A percentile compares a stretch with the other conserved stretches of the same genome.
These are phyloP conservation scores for Zygothrica quintamaculata DNA, from an alignment of 2,888 invertebrate species.

Conservation along the genomic window DNA sequence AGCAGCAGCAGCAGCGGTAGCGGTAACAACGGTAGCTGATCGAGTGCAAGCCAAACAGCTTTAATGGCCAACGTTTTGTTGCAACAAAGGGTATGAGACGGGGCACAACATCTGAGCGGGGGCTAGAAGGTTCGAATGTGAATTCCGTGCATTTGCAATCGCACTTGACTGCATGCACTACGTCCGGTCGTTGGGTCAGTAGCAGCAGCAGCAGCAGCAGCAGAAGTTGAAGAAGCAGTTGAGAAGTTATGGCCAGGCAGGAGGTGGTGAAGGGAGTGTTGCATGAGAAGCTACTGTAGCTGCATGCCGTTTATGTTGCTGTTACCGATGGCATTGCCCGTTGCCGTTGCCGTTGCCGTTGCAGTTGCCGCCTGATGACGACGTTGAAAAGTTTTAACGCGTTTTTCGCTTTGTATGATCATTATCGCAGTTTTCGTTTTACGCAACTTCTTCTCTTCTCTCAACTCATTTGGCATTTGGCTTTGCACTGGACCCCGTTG, in stretches of 20 bases:
- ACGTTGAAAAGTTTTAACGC: slow-evolving; percentile 77
- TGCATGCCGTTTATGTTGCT: neutral
- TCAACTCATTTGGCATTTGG: slow-evolving; percentile 68
- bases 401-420: slow-evolving; percentile 79
- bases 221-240: slow-evolving; percentile 12
- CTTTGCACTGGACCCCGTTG: slow-evolving; percentile 41
- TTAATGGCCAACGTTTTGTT: slow-evolving; percentile 63
- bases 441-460: slow-evolving; percentile 60
- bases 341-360: slow-evolving; percentile 23
- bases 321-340: slow-evolving; percentile 1
- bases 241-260: no score
- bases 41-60: slow-evolving; percentile 61
- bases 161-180: slow-evolving; percentile 71
- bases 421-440: slow-evolving; percentile 77
- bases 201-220: slow-evolving; percentile 13
- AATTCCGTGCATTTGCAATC: slow-evolving; percentile 80
- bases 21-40: slow-evolving; percentile 73
- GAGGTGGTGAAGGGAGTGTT: slow-evolving; percentile 27
- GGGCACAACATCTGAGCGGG: slow-evolving; percentile 8
- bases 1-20: slow-evolving; percentile 39
- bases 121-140: slow-evolving; percentile 66
- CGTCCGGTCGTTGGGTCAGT: slow-evolving; percentile 71
- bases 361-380: slow-evolving; percentile 63
- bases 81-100: slow-evolving; percentile 4
- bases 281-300: slow-evolving; percentile 34